Evolutionary conservation across 2,888 invertebrate species (phyloP), one percentile per base, ranked within the genome.

Genomic region (Rugalucina vietnamica): DNA sequence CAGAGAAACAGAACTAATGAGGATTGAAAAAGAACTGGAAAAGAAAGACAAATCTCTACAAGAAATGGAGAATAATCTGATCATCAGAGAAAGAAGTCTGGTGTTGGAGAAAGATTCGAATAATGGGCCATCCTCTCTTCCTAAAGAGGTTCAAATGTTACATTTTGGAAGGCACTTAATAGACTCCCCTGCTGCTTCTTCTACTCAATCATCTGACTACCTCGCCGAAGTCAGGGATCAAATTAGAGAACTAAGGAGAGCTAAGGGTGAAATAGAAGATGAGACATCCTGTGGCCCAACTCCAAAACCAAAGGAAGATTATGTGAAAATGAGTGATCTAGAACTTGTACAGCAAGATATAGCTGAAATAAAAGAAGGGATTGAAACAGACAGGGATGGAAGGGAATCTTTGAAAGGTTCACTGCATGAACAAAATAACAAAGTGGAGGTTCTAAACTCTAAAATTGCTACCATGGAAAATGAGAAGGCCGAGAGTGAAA

Each of bases 201-300:
- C 85, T 43, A 85, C 84, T 24, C 71, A 81, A 21, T 87, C 86
- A 34, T 81, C 85, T 27, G 87, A 87, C 27, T 34, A 82, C 21
- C 57, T 85, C n/a, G 79, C 79, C 32, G 85, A 85, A 0, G 81
- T 87, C 10, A 71, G 83, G 27, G 87, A 87, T 29, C 87, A 87
- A 32, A 74, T 87, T 0, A 73, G 65, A 32, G 79, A 76, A 73
- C 49, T 87, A 78, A 85, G 74, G 50, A 83, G 70, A 74, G 78
- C 34, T 14, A 81, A 77, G 57, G 77, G 74, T 37, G 86, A 86
- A 49, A 85, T 85, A n/a, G 87, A 87, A 75, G 82, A 82, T 39
- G 87, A 87, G 69, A 65, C 65, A 18, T 65, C 65, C 8, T 65
- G 8, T 65, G 65, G 39, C 39, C 72, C 39, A 29, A 72, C 72